Percentiles rank a stretch among this genome's conserved stretches.
Evolutionary conservation across 1,140 invertebrate genomes (phyloP).

Genomic region (Glossosoma conforme): DNA sequence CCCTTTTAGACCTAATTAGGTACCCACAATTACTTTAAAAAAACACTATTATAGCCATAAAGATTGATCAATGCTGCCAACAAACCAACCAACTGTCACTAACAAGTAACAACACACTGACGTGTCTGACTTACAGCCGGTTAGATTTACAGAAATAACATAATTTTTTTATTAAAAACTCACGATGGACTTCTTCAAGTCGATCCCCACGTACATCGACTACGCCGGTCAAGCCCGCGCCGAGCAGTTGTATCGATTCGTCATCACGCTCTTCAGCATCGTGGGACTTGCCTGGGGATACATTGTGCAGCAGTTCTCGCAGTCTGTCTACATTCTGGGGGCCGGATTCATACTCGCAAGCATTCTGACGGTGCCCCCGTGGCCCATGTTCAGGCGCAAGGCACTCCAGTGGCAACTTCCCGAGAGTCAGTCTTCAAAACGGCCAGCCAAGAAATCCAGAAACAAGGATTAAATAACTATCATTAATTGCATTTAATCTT

Average conservation of each 20-base stretch:
- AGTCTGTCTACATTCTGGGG: conserved; percentile 88
- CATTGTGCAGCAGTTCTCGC: conserved; percentile 90
- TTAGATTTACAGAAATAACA: too few relatives aligned
- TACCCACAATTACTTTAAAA: too few relatives aligned
- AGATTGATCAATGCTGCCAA: too few relatives aligned
- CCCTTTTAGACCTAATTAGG: too few relatives aligned
- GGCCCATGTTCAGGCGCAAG: conserved; percentile 87
- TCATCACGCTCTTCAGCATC: conserved; percentile 82
- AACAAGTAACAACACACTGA: too few relatives aligned
- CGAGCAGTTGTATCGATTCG: conserved; percentile 81
- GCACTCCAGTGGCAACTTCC: conserved; percentile 88
- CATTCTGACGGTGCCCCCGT: conserved; percentile 81
- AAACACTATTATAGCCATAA: too few relatives aligned
- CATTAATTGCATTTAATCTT: neutral
- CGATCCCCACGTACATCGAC: conserved; percentile 57
- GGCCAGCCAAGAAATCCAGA: conserved; percentile 41
- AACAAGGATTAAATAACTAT: conserved; percentile 32
- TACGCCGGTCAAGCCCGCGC: conserved; percentile 87
- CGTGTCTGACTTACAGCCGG: too few relatives aligned
- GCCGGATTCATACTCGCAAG: conserved; percentile 84
- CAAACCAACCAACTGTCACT: too few relatives aligned
- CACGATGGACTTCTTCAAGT: conserved; percentile 42
- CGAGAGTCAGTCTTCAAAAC: conserved; percentile 30
- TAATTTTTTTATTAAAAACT: too few relatives aligned
- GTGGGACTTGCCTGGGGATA: conserved; percentile 91